These are phyloP conservation scores for Periplaneta americana DNA, from an alignment of 1,140 invertebrate genomes.

Conservation along the genomic window DNA sequence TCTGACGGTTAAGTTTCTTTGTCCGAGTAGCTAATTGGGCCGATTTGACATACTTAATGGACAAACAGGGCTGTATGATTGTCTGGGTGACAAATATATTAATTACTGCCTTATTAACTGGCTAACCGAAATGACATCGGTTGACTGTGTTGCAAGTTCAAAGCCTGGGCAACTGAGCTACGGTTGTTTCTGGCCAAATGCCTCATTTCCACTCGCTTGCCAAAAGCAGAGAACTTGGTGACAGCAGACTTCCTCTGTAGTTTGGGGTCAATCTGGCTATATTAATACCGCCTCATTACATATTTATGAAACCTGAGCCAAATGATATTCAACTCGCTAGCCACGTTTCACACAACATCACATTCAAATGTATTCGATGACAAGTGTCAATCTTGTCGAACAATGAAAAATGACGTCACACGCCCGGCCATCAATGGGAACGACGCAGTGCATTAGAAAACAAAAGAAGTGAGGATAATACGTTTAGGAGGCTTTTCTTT, in stretches of 20 bases:
- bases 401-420: not conserved
- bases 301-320: not conserved
- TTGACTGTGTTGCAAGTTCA: no score
- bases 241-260: not conserved
- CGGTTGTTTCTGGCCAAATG: no score
- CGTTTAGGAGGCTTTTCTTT: not conserved
- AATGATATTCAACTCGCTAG: not conserved
- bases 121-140: no score
- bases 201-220: no score
- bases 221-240: not conserved
- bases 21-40: no score
- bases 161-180: no score
- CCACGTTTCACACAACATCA: not conserved
- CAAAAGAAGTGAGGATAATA: not conserved
- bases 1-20: no score
- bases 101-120: no score
- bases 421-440: not conserved
- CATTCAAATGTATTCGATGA: not conserved
- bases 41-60: no score
- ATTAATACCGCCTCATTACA: not conserved
- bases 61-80: no score
- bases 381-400: not conserved
- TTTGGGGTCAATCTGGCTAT: not conserved
- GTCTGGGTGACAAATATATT: no score
- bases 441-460: not conserved